Percentiles rank a stretch among this genome's conserved stretches.
phyloP scores from a whole-genome alignment of 2,888 invertebrate genomes.

The Polydrusus cervinus region DNA sequence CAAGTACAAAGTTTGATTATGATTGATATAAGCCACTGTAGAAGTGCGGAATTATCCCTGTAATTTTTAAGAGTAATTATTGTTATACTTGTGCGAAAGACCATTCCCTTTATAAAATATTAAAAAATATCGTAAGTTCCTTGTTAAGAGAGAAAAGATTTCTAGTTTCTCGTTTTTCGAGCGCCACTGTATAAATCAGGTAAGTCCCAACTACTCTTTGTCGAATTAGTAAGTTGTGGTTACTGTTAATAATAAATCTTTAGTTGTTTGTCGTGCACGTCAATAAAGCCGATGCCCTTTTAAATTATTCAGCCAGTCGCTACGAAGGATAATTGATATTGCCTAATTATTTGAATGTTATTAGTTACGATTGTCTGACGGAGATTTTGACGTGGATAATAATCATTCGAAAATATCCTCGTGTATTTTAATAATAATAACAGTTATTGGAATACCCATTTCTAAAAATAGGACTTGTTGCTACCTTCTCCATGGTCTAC shows the following conservation, averaged over 20 bases:
- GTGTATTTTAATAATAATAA: too few relatives aligned
- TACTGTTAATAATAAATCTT: slow-evolving; percentile 25
- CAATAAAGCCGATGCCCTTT: slow-evolving; percentile 17
- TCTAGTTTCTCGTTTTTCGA: not conserved
- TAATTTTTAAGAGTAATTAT: too few relatives aligned
- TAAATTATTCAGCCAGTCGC: slow-evolving; percentile 6
- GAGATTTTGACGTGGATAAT: not conserved
- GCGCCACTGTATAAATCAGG: not conserved
- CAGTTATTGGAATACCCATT: too few relatives aligned
- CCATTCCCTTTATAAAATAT: too few relatives aligned
- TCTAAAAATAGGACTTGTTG: too few relatives aligned
- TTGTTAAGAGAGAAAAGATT: too few relatives aligned
- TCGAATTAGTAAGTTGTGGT: slow-evolving; percentile 14
- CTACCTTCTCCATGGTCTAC: too few relatives aligned
- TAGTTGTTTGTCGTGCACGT: slow-evolving; percentile 10
- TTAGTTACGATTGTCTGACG: not conserved
- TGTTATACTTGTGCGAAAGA: too few relatives aligned
- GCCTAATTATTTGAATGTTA: not conserved
- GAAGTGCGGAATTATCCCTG: too few relatives aligned
- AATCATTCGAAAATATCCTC: not conserved
- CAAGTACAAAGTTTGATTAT: too few relatives aligned
- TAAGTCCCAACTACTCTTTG: slow-evolving; percentile 1
- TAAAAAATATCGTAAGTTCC: too few relatives aligned
- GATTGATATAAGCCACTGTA: too few relatives aligned
- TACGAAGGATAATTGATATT: slow-evolving; percentile 4